Evolutionary conservation across 2,113 vertebrate species (phyloP).

Genomic region (Rhipidura dahli): DNA sequence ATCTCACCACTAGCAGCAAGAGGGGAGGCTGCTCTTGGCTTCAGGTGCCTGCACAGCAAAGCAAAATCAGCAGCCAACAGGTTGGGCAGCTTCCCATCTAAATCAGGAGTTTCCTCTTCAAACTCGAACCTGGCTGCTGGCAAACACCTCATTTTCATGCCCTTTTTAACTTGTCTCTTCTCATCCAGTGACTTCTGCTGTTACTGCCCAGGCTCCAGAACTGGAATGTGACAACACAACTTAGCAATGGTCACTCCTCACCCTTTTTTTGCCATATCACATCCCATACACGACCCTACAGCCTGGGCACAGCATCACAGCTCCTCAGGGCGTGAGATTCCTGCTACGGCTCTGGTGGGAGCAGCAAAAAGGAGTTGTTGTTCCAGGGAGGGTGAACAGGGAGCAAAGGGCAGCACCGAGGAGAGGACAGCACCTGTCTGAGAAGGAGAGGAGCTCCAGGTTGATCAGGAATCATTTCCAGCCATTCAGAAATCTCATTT

Average conservation of each 20-base stretch:
- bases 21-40: background rate
- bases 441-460: background rate
- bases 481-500: too few species aligned
- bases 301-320: background rate
- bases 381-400: background rate
- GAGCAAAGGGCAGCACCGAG: background rate
- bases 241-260: fast-evolving
- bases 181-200: background rate
- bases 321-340: fast-evolving
- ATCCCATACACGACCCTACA: fast-evolving
- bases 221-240: fast-evolving
- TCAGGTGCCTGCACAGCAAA: background rate
- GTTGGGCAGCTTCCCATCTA: background rate
- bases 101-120: background rate
- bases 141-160: background rate
- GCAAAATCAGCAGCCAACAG: background rate
- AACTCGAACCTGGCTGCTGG: background rate
- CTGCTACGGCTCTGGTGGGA: background rate
- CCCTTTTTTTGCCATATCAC: too few species aligned
- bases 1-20: fast-evolving
- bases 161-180: background rate
- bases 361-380: fast-evolving
- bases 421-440: fast-evolving
- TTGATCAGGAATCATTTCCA: fast-evolving
- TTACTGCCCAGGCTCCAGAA: background rate